phyloP scores from a whole-genome alignment of 2,113 vertebrate genomes.

The Nyctereutes procyonoides region DNA sequence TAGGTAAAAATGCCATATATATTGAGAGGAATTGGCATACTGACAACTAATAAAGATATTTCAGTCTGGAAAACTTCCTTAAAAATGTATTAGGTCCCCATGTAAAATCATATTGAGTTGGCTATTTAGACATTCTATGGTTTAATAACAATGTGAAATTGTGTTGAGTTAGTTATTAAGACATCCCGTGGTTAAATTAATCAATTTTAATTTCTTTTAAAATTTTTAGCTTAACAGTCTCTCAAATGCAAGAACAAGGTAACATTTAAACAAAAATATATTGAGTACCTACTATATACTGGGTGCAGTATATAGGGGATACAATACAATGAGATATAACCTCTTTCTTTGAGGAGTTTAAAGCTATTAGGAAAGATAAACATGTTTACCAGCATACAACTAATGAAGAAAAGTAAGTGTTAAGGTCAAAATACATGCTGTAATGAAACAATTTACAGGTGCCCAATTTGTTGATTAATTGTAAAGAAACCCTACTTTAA shows the following conservation, averaged over 20 bases:
- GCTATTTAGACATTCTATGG: neutral
- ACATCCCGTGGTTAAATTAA: neutral
- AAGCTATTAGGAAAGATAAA: neutral
- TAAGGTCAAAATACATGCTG: neutral
- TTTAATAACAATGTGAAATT: neutral
- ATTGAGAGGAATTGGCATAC: neutral
- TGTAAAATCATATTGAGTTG: constrained; percentile 36
- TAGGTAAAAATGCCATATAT: neutral
- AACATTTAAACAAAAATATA: neutral
- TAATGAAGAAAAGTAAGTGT: neutral
- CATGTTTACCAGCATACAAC: neutral
- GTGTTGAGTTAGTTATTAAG: constrained; percentile 42
- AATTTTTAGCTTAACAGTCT: constrained; percentile 14
- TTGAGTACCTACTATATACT: neutral
- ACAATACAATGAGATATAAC: constrained; percentile 23
- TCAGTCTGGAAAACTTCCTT: constrained; percentile 2
- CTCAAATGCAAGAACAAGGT: neutral
- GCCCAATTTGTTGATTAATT: neutral
- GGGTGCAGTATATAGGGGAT: neutral
- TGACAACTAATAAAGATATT: neutral
- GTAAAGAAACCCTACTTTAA: neutral
- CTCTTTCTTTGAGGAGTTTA: neutral
- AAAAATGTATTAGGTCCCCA: neutral
- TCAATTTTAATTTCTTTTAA: neutral
- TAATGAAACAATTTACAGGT: neutral